phyloP scores from a whole-genome alignment of 2,888 invertebrate genomes.

The Cheilosia urbana region DNA sequence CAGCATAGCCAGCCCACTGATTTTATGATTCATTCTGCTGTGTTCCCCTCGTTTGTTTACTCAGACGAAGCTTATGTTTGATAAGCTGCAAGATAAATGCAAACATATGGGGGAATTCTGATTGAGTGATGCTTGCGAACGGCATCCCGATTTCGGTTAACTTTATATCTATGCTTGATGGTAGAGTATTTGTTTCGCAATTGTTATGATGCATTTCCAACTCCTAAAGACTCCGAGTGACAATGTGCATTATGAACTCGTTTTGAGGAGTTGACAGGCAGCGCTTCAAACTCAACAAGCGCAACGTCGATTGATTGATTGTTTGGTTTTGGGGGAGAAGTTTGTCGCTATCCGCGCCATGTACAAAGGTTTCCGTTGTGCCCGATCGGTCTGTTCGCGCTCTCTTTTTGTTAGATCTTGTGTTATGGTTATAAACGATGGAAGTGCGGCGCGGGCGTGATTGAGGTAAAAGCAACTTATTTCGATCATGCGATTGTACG shows the following conservation, averaged over 20 bases:
- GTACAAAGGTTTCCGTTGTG: no score
- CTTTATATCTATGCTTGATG: constrained; percentile 9
- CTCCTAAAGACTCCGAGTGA: not conserved
- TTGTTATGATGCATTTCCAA: constrained; percentile 1
- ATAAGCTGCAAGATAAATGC: constrained; percentile 50
- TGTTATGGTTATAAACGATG: no score
- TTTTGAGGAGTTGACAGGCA: not conserved
- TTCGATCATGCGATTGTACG: no score
- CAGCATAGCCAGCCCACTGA: not conserved
- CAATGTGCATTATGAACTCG: not conserved
- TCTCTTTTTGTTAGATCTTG: no score
- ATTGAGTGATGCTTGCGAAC: constrained; percentile 8
- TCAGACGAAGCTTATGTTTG: constrained; percentile 27
- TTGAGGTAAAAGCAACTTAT: no score
- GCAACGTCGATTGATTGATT: no score
- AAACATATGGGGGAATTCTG: constrained; percentile 19
- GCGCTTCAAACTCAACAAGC: no score
- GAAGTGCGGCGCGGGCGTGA: no score
- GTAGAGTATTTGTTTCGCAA: constrained; percentile 18
- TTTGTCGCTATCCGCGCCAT: no score
- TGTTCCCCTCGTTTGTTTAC: constrained; percentile 25
- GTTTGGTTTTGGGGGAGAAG: no score
- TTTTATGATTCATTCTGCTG: constrained; percentile 38
- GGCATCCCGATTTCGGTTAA: constrained; percentile 10
- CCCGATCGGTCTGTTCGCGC: not conserved